Percentiles rank a stretch among this genome's conserved stretches.
phyloP scores from a whole-genome alignment of 2,888 invertebrate species.

The Archips xylosteana region DNA sequence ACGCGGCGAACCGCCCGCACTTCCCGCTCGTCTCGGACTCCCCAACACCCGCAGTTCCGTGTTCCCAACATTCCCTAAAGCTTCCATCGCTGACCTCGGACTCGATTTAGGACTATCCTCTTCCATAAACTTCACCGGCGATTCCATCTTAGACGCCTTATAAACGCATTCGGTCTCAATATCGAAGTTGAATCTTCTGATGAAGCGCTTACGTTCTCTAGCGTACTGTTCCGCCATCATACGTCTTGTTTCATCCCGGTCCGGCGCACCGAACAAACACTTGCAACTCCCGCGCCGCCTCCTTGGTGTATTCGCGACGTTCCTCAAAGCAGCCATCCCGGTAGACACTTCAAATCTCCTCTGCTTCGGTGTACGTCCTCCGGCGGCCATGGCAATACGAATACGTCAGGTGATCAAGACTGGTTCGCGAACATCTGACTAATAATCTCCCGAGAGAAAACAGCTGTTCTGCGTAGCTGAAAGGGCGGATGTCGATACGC shows the following conservation, averaged over 20 bases:
- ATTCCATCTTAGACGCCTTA: conserved; percentile 72
- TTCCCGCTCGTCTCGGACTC: conserved; percentile 70
- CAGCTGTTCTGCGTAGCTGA: conserved; percentile 78
- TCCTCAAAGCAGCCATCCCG: conserved; percentile 70
- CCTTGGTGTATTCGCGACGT: conserved; percentile 69
- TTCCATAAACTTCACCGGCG: conserved; percentile 77
- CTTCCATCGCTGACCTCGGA: conserved; percentile 72
- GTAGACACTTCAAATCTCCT: conserved; percentile 73
- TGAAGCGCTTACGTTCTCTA: conserved; percentile 85
- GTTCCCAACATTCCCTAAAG: conserved; percentile 74
- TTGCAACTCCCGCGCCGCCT: conserved; percentile 80
- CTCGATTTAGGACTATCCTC: conserved; percentile 74
- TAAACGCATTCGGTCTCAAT: conserved; percentile 77
- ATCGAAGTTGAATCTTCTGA: conserved; percentile 86
- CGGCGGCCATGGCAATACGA: conserved; percentile 70
- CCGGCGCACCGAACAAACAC: conserved; percentile 87
- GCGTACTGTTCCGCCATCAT: conserved; percentile 86
- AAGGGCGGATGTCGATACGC: conserved; percentile 57
- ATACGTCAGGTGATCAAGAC: conserved; percentile 78
- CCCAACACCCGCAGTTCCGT: conserved; percentile 74
- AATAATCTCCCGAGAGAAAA: conserved; percentile 83
- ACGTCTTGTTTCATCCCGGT: conserved; percentile 84
- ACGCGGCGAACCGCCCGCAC: conserved; percentile 65
- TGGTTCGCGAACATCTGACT: conserved; percentile 84
- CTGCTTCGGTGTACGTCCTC: conserved; percentile 81